phyloP scores from a whole-genome alignment of 1,140 invertebrate genomes.

The Cecropterus lyciades region DNA sequence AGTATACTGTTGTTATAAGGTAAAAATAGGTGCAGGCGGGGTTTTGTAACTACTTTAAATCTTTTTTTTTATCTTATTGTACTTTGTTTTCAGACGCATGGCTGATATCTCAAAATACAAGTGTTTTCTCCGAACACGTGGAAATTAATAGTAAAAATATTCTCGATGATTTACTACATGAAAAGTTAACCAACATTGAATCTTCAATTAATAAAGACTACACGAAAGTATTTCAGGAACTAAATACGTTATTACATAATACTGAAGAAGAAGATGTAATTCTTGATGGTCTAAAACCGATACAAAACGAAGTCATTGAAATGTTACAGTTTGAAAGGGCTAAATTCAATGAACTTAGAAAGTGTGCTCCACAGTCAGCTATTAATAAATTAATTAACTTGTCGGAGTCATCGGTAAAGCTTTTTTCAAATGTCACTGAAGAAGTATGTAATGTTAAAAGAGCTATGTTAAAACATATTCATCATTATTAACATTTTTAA shows the following conservation, averaged over 20 bases:
- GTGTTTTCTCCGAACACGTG: not conserved
- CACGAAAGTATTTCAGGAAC: constrained; percentile 38
- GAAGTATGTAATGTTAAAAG: not conserved
- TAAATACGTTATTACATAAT: constrained; percentile 41
- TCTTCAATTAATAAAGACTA: constrained; percentile 31
- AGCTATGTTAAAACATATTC: no score
- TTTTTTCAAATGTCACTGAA: constrained; percentile 12
- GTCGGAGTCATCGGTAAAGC: constrained; percentile 1
- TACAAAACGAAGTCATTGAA: constrained; percentile 41
- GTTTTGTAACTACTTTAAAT: no score
- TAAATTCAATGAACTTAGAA: constrained; percentile 34
- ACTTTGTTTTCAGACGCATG: no score
- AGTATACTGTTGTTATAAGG: no score
- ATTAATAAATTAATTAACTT: constrained; percentile 33
- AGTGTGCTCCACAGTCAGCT: constrained; percentile 3
- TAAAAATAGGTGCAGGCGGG: no score
- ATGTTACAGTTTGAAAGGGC: constrained; percentile 36
- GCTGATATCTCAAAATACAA: not conserved
- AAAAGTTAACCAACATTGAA: constrained; percentile 25
- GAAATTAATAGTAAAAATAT: not conserved
- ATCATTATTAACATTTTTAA: no score
- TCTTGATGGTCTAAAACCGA: constrained; percentile 38
- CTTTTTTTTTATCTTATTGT: no score
- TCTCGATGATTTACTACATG: constrained; percentile 39
- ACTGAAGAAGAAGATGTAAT: constrained; percentile 24